These are phyloP conservation scores for Patella ulyssiponensis DNA, from an alignment of 2,888 invertebrate species.

Conservation along the genomic window DNA sequence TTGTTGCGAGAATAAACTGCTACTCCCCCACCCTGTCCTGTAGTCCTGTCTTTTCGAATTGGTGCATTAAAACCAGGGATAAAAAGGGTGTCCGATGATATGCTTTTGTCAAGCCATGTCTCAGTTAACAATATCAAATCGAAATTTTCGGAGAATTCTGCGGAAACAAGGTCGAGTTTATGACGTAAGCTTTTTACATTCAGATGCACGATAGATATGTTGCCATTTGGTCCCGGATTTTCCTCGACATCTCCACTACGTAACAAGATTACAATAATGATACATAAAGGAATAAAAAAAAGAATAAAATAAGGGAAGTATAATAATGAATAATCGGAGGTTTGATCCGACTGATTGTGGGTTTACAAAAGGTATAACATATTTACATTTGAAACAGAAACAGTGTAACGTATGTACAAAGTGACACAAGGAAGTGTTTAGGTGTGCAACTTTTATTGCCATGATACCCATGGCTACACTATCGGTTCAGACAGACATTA, in stretches of 20 bases:
- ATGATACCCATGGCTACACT: no score
- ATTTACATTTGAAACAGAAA: no score
- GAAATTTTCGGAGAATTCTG: background rate
- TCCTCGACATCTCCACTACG: background rate
- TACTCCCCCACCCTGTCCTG: background rate
- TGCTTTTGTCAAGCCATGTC: constrained; percentile 4
- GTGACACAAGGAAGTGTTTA: no score
- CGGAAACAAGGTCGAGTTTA: background rate
- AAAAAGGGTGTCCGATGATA: constrained; percentile 9
- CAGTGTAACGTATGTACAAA: no score
- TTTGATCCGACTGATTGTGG: no score
- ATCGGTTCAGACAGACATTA: no score
- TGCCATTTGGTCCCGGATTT: background rate
- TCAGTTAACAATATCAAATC: background rate
- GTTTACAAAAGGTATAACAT: no score
- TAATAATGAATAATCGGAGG: no score
- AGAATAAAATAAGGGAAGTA: no score
- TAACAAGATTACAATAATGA: no score
- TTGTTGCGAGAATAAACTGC: constrained; percentile 2
- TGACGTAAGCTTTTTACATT: background rate
- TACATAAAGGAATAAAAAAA: no score
- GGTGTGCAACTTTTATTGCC: no score
- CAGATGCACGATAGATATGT: constrained; percentile 4
- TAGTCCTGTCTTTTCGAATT: background rate
- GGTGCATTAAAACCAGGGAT: constrained; percentile 4